Evolutionary conservation across 2,797 vertebrate genomes (phyloP).

Genomic region (Gadopsis bispinosus): DNA sequence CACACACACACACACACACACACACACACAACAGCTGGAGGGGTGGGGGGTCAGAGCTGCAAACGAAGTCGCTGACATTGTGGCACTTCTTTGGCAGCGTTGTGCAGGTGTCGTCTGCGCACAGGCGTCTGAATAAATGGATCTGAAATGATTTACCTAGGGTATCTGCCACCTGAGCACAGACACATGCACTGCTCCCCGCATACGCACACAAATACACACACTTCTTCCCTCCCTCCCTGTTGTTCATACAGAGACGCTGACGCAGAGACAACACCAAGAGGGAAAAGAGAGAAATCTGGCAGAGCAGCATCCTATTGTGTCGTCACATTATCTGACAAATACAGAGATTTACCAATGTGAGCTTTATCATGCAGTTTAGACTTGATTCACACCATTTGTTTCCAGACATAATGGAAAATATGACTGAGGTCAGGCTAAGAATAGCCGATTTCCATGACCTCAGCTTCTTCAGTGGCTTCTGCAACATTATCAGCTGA

Average conservation of each 20-base stretch:
- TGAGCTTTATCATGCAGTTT: constrained; percentile 19
- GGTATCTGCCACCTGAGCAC: constrained; percentile 79
- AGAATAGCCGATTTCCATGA: constrained; percentile 42
- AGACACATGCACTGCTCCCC: constrained; percentile 23
- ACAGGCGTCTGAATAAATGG: constrained; percentile 81
- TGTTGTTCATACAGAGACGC: constrained; percentile 53
- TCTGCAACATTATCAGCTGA: constrained; percentile 51
- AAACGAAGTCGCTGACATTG: constrained; percentile 79
- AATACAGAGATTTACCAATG: constrained; percentile 21
- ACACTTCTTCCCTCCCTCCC: constrained; percentile 19
- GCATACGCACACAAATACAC: constrained; percentile 19
- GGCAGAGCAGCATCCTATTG: constrained; percentile 44
- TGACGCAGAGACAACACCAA: constrained; percentile 54
- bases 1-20: constrained; percentile 14
- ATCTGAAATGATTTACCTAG: constrained; percentile 80
- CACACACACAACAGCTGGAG: constrained; percentile 13
- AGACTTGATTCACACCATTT: constrained; percentile 42
- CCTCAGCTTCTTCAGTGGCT: constrained; percentile 16
- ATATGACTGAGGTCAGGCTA: constrained; percentile 22
- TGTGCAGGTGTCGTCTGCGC: constrained; percentile 73
- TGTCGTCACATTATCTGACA: constrained; percentile 50
- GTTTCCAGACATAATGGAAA: constrained; percentile 33
- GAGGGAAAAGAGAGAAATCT: constrained; percentile 33
- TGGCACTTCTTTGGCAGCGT: constrained; percentile 82
- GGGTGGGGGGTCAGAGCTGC: constrained; percentile 68